Conservation (phyloP, 2,888 invertebrate species). For the Harmothoe impar region DNA sequence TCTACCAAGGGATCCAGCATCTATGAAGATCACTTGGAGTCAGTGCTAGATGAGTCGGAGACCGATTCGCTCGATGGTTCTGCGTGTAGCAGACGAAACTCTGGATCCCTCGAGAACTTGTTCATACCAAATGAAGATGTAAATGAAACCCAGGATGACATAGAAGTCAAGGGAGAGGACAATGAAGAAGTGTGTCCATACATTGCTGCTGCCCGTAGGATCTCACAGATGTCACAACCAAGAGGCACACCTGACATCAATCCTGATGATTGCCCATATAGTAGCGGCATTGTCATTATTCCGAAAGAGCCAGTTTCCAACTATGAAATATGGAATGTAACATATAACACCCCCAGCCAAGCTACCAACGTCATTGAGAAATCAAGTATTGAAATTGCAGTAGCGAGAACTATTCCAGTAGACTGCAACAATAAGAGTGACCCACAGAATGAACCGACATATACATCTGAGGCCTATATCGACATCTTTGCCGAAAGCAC, state of each 20-base stretch:
- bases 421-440: neutral
- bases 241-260: neutral
- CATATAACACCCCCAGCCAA: neutral
- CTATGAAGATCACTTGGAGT: neutral
- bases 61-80: neutral
- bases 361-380: neutral
- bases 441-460: neutral
- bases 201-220: neutral
- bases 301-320: neutral
- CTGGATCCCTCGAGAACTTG: conserved; percentile 5
- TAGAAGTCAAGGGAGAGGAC: neutral
- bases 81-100: neutral
- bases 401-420: neutral
- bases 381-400: neutral
- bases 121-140: neutral
- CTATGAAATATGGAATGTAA: conserved; percentile 32
- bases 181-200: neutral
- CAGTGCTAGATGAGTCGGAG: conserved; percentile 14
- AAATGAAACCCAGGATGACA: neutral
- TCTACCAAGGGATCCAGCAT: neutral
- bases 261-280: neutral
- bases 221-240: neutral
- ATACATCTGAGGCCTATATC: neutral
- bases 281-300: neutral
- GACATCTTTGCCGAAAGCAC: neutral